A percentile compares a stretch with the other conserved stretches of the same genome.
phyloP scores from a whole-genome alignment of 2,113 vertebrate species.

The sheep (Ovis aries) region DNA sequence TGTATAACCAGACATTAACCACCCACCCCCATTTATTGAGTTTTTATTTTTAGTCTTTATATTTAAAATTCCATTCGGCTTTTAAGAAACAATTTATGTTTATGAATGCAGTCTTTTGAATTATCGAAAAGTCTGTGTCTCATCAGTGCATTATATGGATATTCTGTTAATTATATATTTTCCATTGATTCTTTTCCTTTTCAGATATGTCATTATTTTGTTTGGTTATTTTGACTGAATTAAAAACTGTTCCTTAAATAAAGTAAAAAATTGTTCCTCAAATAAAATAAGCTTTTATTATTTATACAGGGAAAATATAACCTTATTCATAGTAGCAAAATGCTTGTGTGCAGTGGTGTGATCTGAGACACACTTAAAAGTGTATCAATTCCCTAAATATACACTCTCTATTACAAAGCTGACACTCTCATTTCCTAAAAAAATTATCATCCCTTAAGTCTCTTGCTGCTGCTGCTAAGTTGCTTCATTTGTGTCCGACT shows the following conservation, averaged over 20 bases:
- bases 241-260: background rate
- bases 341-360: accelerated
- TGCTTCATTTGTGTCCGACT: accelerated
- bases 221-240: background rate
- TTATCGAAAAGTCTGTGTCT: background rate
- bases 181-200: background rate
- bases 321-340: background rate
- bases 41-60: background rate
- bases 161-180: background rate
- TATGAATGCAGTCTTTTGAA: background rate
- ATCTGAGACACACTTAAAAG: background rate
- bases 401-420: background rate
- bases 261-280: background rate
- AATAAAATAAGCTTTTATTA: background rate
- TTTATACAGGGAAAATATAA: background rate
- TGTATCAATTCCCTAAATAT: background rate
- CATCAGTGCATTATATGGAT: background rate
- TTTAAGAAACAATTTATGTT: background rate
- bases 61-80: background rate
- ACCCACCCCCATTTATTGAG: background rate
- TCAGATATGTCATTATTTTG: background rate
- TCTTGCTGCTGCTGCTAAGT: background rate
- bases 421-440: background rate
- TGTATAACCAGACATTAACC: background rate
- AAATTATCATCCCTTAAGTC: background rate